These are phyloP conservation scores for Megaceryle alcyon DNA, from an alignment of 2,797 vertebrate genomes.

Conservation along the genomic window DNA sequence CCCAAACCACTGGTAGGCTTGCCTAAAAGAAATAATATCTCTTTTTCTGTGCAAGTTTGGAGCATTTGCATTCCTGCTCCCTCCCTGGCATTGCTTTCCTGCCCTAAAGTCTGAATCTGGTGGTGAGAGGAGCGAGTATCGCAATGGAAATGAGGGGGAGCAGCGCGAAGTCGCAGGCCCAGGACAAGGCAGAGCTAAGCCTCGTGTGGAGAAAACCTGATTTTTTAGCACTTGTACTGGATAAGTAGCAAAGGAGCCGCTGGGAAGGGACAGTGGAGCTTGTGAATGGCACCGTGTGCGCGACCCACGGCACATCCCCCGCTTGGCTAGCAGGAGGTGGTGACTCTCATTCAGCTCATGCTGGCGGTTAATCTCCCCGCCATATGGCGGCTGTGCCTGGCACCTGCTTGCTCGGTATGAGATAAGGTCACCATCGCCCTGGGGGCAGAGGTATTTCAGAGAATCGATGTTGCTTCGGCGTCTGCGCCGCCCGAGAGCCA, in stretches of 20 bases:
- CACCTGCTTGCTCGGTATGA: conserved; percentile 49
- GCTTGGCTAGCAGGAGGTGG: not conserved
- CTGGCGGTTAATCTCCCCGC: conserved; percentile 21
- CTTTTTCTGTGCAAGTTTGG: not conserved
- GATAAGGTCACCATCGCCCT: conserved; percentile 36
- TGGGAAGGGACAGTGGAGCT: not conserved
- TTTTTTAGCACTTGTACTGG: conserved; percentile 34
- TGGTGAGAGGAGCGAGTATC: not conserved
- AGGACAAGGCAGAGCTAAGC: not conserved
- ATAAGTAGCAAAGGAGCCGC: not conserved
- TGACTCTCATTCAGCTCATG: not conserved
- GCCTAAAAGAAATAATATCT: not conserved
- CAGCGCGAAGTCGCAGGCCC: not conserved
- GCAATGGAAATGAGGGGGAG: not conserved
- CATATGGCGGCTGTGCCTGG: conserved; percentile 33
- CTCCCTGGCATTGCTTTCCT: not conserved
- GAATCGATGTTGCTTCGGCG: not conserved
- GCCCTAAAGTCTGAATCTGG: not conserved
- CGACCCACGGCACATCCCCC: not conserved
- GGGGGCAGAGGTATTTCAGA: not conserved
- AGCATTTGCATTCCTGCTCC: not conserved
- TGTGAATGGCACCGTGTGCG: not conserved
- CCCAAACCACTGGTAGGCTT: not conserved
- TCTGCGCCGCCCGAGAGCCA: not conserved
- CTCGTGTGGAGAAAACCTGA: not conserved